Evolutionary conservation across 2,113 vertebrate species (phyloP), one percentile per base, ranked within the genome.

Genomic region (Brevimyrus niger): DNA sequence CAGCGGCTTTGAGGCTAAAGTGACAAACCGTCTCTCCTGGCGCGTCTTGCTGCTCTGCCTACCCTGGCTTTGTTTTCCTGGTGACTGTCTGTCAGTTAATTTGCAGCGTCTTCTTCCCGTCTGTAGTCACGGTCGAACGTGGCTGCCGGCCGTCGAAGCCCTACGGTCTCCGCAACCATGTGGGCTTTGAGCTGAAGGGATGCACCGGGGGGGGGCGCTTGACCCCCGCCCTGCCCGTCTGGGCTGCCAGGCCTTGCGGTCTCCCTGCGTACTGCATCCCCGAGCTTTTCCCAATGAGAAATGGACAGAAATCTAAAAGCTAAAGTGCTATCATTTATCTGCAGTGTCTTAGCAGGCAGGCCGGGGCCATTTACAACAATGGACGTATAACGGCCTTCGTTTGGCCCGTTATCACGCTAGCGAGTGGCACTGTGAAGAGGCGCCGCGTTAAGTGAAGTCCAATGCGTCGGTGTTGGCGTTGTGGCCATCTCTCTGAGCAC

Each of bases 251-350:
- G 65, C n/a, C 27, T 15, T 31, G n/a, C 27, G 65, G 65, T 4
- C n/a, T 69, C 69, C 23, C 9, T 23, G 69, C 69, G 31, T 35
- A 38, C 11, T 15, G 15, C 69, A 15, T 38, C 31, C 31, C 17
- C 0, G 15, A 2, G 13, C 35, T 13, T 80, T 69, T 80, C 73
- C 73, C 42, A 80, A 38, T 38, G 73, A 6, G 35, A 35, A 80
- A 35, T 42, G 73, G 73, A 19, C 73, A 80, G 73, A 80, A 80
- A 80, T 80, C 19, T 80, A 80, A 19, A 80, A 42, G 73, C 73
- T 80, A 93, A 91, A 93, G 89, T 87, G 10, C 48, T 73, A 89
- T 92, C 93, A 93, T 95, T 95, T 94, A 91, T 95, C 93, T 93
- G 90, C 50, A 89, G 90, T 92, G 91, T 93, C 93, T 94, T 95